A percentile compares a stretch with the other conserved stretches of the same genome.
Conservation (phyloP, 2,113 vertebrate genomes). For the Struthidea cinerea region DNA sequence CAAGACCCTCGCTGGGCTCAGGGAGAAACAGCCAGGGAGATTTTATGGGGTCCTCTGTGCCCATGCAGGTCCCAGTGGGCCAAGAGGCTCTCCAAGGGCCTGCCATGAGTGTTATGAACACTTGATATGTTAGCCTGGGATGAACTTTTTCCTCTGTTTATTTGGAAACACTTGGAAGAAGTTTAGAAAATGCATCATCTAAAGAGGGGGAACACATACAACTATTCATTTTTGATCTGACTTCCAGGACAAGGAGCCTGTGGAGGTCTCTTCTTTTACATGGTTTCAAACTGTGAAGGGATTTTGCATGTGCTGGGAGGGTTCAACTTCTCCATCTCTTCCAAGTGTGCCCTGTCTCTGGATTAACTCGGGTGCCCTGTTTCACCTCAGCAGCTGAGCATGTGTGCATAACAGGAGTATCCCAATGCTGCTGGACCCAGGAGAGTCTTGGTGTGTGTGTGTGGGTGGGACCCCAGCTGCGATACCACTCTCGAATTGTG, state of each 20-base stretch:
- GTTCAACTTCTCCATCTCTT: neutral
- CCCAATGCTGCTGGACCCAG: neutral
- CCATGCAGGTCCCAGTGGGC: fast-evolving
- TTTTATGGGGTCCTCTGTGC: neutral
- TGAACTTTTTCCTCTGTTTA: neutral
- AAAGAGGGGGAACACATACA: neutral
- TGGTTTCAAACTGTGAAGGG: neutral
- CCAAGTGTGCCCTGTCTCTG: neutral
- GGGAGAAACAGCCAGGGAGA: neutral
- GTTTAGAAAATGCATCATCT: neutral
- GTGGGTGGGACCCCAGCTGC: fast-evolving
- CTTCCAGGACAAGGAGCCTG: neutral
- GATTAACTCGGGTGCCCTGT: neutral
- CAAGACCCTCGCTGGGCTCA: neutral
- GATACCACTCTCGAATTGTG: neutral
- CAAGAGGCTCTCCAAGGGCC: neutral
- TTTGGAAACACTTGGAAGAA: slow-evolving; percentile 29
- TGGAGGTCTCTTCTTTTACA: neutral
- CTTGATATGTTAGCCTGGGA: neutral
- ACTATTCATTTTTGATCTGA: neutral
- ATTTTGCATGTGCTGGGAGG: neutral
- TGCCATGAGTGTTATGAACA: neutral
- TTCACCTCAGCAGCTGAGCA: neutral
- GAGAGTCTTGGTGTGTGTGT: neutral
- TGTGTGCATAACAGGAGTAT: neutral